phyloP scores from a whole-genome alignment of 2,797 vertebrate genomes.

The Centroberyx gerrardi region DNA sequence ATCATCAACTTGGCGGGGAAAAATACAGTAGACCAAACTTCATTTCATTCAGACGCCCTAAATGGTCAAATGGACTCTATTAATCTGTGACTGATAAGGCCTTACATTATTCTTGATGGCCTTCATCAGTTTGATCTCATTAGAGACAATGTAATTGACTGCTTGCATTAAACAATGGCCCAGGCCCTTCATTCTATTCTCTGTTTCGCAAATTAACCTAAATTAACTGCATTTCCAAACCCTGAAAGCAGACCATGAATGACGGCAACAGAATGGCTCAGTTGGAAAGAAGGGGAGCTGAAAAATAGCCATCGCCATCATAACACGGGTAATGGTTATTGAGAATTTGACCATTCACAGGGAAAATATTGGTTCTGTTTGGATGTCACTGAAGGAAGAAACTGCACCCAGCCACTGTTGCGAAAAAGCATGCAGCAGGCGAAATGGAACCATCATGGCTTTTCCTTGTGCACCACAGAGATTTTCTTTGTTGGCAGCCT shows the following conservation, averaged over 20 bases:
- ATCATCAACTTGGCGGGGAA: constrained; percentile 10
- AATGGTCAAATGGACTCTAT: constrained; percentile 62
- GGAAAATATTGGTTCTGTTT: constrained; percentile 62
- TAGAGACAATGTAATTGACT: constrained; percentile 75
- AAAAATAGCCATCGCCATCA: constrained; percentile 32
- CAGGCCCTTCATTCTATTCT: constrained; percentile 56
- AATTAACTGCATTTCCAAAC: constrained; percentile 66
- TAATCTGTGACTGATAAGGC: constrained; percentile 71
- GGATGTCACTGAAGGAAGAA: constrained; percentile 53
- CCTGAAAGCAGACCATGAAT: constrained; percentile 48
- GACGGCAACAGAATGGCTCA: constrained; percentile 28
- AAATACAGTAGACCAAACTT: constrained; percentile 19
- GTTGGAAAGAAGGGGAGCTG: constrained; percentile 11
- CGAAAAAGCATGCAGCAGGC: constrained; percentile 49
- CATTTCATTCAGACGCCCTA: constrained; percentile 45
- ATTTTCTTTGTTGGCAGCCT: constrained; percentile 64
- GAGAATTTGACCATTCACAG: constrained; percentile 55
- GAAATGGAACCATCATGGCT: constrained; percentile 68
- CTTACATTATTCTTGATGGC: constrained; percentile 68
- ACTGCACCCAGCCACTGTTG: constrained; percentile 46
- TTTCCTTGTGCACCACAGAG: constrained; percentile 39
- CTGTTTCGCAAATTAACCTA: constrained; percentile 70
- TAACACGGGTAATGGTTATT: constrained; percentile 36
- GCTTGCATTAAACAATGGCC: constrained; percentile 76
- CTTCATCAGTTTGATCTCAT: constrained; percentile 78